A percentile compares a stretch with the other conserved stretches of the same genome.
These are phyloP conservation scores for Onychomys leucogaster DNA, from an alignment of 2,797 vertebrate species.

Conservation along the genomic window DNA sequence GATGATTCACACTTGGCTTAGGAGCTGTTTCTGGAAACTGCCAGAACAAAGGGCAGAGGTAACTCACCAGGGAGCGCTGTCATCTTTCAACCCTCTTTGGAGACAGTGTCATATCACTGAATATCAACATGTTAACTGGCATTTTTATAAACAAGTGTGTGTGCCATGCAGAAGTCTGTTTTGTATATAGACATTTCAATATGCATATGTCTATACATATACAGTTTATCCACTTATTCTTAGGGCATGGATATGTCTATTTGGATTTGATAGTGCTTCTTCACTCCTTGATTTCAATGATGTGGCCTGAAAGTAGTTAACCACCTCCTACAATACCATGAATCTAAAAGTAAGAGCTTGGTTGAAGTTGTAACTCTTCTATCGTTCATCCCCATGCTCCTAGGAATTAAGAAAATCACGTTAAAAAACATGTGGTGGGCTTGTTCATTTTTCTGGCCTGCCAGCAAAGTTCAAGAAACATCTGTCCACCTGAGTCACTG, in stretches of 20 bases:
- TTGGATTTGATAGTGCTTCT: background rate
- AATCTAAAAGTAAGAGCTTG: background rate
- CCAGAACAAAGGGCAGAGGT: constrained; percentile 66
- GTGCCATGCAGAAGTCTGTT: background rate
- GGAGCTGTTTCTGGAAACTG: constrained; percentile 63
- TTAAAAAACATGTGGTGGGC: background rate
- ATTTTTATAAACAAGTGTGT: background rate
- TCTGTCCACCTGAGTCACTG: background rate
- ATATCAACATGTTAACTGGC: background rate
- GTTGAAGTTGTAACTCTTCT: background rate
- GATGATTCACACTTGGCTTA: constrained; percentile 75
- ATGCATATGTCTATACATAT: background rate
- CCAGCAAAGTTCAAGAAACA: background rate
- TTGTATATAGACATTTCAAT: background rate
- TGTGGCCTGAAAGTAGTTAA: background rate
- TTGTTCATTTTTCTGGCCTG: background rate
- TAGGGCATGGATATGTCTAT: background rate
- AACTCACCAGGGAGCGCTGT: constrained; percentile 46
- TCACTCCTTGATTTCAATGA: background rate
- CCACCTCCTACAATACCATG: background rate
- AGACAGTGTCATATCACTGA: background rate
- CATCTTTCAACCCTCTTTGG: background rate
- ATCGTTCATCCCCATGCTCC: background rate
- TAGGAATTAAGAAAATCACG: background rate
- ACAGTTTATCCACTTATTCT: background rate